phyloP scores from a whole-genome alignment of 1,140 invertebrate species.

The Dufourea novaeangliae region DNA sequence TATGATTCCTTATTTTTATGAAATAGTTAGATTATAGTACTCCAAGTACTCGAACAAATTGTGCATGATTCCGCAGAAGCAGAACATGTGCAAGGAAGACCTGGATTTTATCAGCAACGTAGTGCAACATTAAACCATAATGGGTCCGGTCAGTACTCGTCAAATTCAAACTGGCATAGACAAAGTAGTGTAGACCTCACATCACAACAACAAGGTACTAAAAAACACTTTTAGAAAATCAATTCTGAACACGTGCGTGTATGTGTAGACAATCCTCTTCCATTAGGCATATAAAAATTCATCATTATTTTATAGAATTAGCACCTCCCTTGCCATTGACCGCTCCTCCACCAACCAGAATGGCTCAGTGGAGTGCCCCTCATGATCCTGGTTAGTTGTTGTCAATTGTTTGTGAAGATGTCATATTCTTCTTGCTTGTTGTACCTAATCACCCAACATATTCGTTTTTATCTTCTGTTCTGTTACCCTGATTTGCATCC shows the following conservation, averaged over 20 bases:
- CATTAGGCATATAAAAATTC: constrained; percentile 37
- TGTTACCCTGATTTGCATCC: not conserved
- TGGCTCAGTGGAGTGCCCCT: constrained; percentile 75
- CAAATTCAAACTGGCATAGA: constrained; percentile 73
- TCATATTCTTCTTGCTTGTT: constrained; percentile 21
- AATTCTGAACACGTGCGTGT: not conserved
- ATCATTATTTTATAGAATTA: constrained; percentile 77
- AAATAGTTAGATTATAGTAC: not conserved
- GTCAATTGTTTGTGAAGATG: constrained; percentile 37
- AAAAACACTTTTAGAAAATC: not conserved
- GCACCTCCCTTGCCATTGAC: constrained; percentile 79
- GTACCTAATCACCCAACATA: constrained; percentile 28
- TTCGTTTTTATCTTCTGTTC: constrained; percentile 21
- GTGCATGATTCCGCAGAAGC: constrained; percentile 62
- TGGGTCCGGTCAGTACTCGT: constrained; percentile 75
- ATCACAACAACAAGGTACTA: constrained; percentile 74
- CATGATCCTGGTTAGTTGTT: constrained; percentile 77
- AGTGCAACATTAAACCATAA: constrained; percentile 77
- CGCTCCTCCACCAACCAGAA: constrained; percentile 77
- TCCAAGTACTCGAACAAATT: not conserved
- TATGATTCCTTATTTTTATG: constrained; percentile 43
- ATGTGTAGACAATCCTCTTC: constrained; percentile 20
- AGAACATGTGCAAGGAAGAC: constrained; percentile 70
- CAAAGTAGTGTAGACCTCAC: constrained; percentile 71
- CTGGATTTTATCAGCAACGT: constrained; percentile 75